These are phyloP conservation scores for Balearica regulorum DNA, from an alignment of 2,797 vertebrate genomes.

Conservation along the genomic window DNA sequence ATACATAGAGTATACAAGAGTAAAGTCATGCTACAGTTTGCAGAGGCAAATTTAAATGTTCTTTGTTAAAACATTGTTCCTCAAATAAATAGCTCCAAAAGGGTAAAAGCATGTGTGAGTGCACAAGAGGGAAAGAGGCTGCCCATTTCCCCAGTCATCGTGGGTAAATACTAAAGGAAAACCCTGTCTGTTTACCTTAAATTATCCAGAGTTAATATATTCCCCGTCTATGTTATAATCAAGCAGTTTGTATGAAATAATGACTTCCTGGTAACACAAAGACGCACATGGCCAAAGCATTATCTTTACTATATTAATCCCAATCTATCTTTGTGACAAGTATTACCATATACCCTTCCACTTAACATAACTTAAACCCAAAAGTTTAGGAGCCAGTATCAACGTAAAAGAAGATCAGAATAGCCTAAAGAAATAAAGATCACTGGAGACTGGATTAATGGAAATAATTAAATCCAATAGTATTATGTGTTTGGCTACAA, in stretches of 20 bases:
- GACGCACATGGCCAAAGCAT: not conserved
- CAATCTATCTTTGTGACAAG: not conserved
- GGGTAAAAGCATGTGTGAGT: not conserved
- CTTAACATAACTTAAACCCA: not conserved
- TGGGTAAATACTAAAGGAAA: constrained; percentile 3
- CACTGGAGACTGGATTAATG: not conserved
- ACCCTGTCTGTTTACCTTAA: not conserved
- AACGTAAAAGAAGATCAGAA: not conserved
- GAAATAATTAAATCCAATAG: not conserved
- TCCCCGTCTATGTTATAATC: not conserved
- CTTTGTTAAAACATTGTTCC: constrained; percentile 21
- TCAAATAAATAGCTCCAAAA: not conserved
- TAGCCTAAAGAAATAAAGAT: not conserved
- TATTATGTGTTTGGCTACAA: not conserved
- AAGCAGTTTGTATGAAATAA: not conserved
- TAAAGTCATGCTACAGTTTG: not conserved
- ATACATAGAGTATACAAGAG: not conserved
- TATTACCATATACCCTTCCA: not conserved
- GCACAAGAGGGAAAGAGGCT: not conserved
- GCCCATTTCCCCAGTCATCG: not conserved
- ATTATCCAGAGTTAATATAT: not conserved
- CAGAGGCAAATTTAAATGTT: not conserved
- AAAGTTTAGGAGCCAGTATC: not conserved
- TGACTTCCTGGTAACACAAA: not conserved
- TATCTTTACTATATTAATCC: not conserved